Evolutionary conservation across 2,888 invertebrate genomes (phyloP).

Genomic region (Tiphia femorata): DNA sequence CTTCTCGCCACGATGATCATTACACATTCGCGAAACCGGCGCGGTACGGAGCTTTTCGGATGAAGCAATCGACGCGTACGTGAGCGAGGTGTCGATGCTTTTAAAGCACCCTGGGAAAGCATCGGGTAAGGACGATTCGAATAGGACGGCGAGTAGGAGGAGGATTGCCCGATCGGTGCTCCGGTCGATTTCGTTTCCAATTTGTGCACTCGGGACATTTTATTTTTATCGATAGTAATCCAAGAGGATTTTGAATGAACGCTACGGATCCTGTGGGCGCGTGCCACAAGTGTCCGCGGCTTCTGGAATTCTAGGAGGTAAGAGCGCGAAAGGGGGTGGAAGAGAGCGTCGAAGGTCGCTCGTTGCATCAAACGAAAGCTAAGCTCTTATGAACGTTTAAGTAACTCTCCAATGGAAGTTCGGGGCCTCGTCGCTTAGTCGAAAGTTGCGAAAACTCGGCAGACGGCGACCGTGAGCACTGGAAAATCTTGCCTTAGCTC

Average conservation of each 20-base stretch:
- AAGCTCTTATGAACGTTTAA: slow-evolving; percentile 47
- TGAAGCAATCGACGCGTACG: slow-evolving; percentile 36
- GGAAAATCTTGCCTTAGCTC: slow-evolving; percentile 15
- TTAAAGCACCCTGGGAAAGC: no score
- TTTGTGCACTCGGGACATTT: no score
- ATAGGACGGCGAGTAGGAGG: no score
- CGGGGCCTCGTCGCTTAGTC: slow-evolving; percentile 30
- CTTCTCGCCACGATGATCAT: slow-evolving; percentile 35
- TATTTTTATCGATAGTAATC: no score
- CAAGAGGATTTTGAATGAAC: no score
- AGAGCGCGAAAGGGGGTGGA: neutral
- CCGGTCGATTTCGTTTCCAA: no score
- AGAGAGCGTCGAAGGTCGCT: slow-evolving; percentile 19
- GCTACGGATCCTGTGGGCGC: no score
- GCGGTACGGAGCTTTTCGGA: slow-evolving; percentile 18
- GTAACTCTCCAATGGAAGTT: slow-evolving; percentile 50
- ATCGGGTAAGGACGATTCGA: no score
- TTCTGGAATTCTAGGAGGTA: slow-evolving; percentile 14
- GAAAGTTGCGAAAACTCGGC: slow-evolving; percentile 41
- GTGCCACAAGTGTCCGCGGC: no score
- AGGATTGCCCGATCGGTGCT: no score
- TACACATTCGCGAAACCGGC: slow-evolving; percentile 24
- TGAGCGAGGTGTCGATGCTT: slow-evolving; percentile 40
- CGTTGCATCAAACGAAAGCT: slow-evolving; percentile 33
- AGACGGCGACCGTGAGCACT: slow-evolving; percentile 22